A percentile compares a stretch with the other conserved stretches of the same genome.
Conservation (phyloP, 2,797 vertebrate species). For the Xyrichtys novacula region DNA sequence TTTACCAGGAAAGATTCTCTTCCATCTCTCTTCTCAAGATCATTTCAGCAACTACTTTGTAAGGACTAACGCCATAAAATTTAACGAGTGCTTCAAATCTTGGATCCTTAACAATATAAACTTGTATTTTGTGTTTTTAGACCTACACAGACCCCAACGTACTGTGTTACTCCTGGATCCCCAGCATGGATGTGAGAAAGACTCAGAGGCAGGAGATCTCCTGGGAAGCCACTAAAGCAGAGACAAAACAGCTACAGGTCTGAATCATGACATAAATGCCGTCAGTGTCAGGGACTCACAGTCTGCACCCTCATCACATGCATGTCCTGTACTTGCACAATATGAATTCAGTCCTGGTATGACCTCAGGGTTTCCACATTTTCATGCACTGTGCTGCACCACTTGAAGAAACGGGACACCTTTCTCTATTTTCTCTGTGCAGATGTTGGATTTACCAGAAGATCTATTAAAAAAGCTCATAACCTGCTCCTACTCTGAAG, state of each 20-base stretch:
- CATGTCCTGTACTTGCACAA: too few relatives aligned
- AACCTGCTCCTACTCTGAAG: conserved; percentile 38
- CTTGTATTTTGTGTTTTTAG: conserved; percentile 49
- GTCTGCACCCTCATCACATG: too few relatives aligned
- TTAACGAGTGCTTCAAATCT: background rate
- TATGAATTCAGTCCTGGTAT: too few relatives aligned
- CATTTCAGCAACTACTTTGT: conserved; percentile 73
- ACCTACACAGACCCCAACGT: conserved; percentile 60
- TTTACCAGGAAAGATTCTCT: rapidly evolving
- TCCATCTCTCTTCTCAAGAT: conserved; percentile 38
- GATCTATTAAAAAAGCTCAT: background rate
- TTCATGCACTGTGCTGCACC: background rate
- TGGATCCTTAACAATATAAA: background rate
- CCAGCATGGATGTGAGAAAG: background rate
- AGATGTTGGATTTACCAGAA: conserved; percentile 70
- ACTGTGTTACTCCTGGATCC: conserved; percentile 66
- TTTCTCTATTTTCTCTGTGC: conserved; percentile 14
- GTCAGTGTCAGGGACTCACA: too few relatives aligned
- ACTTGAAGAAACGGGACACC: background rate
- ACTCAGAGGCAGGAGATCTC: background rate
- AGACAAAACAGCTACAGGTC: conserved; percentile 47
- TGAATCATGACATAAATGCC: too few relatives aligned
- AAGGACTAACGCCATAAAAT: conserved; percentile 26
- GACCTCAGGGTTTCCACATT: background rate
- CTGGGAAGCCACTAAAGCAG: background rate